Conservation (phyloP, 2,113 vertebrate genomes). For the Paralichthys olivaceus region DNA sequence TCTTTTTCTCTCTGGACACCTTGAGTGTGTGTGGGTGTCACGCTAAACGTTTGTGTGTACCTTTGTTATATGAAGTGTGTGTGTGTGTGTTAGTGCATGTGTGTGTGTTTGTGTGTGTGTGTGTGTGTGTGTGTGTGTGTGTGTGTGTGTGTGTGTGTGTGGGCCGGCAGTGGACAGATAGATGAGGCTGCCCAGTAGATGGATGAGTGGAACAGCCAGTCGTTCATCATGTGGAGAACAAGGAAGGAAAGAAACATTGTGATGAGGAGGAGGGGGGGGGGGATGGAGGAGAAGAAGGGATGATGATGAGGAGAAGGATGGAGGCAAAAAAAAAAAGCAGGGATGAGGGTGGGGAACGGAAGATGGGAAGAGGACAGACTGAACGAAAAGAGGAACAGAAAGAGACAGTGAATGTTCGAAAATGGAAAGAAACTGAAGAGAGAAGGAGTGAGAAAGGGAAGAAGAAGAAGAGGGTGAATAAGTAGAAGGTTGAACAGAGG, state of each 20-base stretch:
- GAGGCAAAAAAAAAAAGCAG: conserved; percentile 32
- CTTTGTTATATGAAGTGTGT: neutral
- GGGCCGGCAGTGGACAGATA: conserved; percentile 78
- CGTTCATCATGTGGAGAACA: conserved; percentile 80
- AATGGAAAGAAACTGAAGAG: neutral
- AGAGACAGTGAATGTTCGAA: neutral
- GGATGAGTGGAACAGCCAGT: conserved; percentile 74
- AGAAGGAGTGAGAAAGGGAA: neutral
- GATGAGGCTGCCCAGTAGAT: conserved; percentile 83
- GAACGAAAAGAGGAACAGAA: neutral
- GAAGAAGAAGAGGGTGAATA: too few relatives aligned
- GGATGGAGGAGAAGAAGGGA: conserved; percentile 7
- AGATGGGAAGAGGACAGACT: neutral
- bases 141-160: conserved; percentile 41
- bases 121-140: conserved; percentile 34
- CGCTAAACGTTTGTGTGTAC: conserved; percentile 17
- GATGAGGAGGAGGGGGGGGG: conserved; percentile 54
- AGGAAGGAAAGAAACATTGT: conserved; percentile 66
- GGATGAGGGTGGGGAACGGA: neutral
- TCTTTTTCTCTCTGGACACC: conserved; percentile 56
- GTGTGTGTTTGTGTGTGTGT: conserved; percentile 42
- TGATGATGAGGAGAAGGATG: neutral
- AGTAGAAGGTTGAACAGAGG: too few relatives aligned
- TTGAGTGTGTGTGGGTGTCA: conserved; percentile 11
- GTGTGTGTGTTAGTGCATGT: conserved; percentile 38